These are phyloP conservation scores for Myotis lucifugus DNA, from an alignment of 2,113 vertebrate species.

Conservation along the genomic window DNA sequence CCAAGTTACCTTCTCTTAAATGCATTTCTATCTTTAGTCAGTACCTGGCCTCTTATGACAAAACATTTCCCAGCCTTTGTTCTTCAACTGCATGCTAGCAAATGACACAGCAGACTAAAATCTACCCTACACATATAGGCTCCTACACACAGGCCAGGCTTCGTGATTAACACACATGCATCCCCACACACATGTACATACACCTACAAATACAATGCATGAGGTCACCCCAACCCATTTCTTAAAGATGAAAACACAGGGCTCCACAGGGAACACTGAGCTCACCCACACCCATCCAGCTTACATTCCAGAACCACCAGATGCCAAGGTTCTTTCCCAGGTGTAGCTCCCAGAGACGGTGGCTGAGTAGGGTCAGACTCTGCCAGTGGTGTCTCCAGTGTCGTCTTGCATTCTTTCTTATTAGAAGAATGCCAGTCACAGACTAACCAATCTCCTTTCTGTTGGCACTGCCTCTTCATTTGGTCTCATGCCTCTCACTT, in stretches of 20 bases:
- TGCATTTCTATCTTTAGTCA: not conserved
- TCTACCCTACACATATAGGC: fast-evolving
- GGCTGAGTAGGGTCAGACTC: not conserved
- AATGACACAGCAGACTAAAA: not conserved
- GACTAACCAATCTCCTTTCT: not conserved
- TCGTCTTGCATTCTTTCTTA: not conserved
- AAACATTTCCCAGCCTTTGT: not conserved
- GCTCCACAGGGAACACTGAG: not conserved
- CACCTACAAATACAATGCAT: not conserved
- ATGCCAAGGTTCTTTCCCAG: not conserved
- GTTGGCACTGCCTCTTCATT: not conserved
- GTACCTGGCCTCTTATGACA: not conserved
- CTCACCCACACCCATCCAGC: not conserved
- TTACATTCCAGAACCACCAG: not conserved
- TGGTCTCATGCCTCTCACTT: not conserved
- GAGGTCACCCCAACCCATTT: not conserved
- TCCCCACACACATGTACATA: not conserved
- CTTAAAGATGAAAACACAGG: not conserved
- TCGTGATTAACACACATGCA: not conserved
- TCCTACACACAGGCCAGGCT: not conserved
- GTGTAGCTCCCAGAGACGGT: not conserved
- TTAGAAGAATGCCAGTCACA: not conserved
- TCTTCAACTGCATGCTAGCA: not conserved
- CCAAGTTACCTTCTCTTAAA: not conserved
- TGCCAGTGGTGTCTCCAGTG: not conserved